A percentile compares a stretch with the other conserved stretches of the same genome.
These are phyloP conservation scores for Pseudomyrmex flavicornis DNA, from an alignment of 1,140 invertebrate species.

Conservation along the genomic window DNA sequence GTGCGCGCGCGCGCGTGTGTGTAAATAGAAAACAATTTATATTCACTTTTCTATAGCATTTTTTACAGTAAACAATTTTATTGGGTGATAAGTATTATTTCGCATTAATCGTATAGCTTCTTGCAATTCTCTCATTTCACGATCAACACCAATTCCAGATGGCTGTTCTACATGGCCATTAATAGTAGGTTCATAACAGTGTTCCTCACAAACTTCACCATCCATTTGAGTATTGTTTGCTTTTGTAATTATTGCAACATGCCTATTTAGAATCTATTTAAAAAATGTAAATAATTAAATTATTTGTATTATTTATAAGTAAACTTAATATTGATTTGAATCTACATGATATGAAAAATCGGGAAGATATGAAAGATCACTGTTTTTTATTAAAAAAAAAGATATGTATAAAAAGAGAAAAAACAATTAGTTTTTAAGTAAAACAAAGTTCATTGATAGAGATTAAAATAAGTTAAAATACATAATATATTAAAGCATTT, in stretches of 20 bases:
- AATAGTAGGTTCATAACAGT: slow-evolving; percentile 74
- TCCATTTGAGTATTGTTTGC: slow-evolving; percentile 75
- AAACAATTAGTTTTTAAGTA: too few species aligned
- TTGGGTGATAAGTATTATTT: slow-evolving; percentile 85
- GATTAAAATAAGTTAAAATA: too few species aligned
- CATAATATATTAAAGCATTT: too few species aligned
- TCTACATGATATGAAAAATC: too few species aligned
- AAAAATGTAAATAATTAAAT: too few species aligned
- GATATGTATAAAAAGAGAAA: too few species aligned
- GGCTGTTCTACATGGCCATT: slow-evolving; percentile 87
- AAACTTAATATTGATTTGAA: too few species aligned
- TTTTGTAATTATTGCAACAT: slow-evolving; percentile 82
- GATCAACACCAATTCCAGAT: slow-evolving; percentile 85
- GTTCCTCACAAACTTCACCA: slow-evolving; percentile 76
- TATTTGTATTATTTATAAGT: too few species aligned
- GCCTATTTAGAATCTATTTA: slow-evolving; percentile 82
- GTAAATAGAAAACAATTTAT: slow-evolving; percentile 24
- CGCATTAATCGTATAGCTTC: slow-evolving; percentile 87
- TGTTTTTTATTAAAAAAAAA: too few species aligned
- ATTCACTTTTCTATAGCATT: slow-evolving; percentile 87
- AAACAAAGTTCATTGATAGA: too few species aligned
- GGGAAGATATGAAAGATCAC: too few species aligned
- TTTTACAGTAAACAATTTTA: slow-evolving; percentile 87
- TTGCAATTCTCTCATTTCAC: slow-evolving; percentile 87
- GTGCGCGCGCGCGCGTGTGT: too few species aligned